Evolutionary conservation across 2,113 vertebrate species (phyloP).

Genomic region (Tonatia bakeri): DNA sequence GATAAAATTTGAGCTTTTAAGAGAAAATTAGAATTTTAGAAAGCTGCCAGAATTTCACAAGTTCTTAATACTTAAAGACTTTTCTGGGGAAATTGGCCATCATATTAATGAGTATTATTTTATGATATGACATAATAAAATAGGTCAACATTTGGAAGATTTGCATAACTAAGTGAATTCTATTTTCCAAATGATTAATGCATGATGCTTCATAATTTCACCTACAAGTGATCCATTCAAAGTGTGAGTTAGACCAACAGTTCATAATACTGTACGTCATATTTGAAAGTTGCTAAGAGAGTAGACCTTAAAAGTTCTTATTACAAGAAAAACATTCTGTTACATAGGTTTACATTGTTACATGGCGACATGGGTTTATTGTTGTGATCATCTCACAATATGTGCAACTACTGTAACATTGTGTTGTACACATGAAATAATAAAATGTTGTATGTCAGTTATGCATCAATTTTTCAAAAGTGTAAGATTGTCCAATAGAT

Average conservation of each 20-base stretch:
- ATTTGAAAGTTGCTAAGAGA: neutral
- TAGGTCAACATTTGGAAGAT: neutral
- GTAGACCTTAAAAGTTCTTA: neutral
- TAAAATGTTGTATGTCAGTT: neutral
- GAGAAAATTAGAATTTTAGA: neutral
- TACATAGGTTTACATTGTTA: no score
- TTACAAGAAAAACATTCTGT: neutral
- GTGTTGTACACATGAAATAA: neutral
- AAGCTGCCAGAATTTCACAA: neutral
- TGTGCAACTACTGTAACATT: neutral
- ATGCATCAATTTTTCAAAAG: neutral
- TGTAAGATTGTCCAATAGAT: neutral
- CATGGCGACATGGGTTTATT: neutral
- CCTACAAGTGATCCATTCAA: neutral
- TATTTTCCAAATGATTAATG: conserved; percentile 14
- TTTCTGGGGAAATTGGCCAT: neutral
- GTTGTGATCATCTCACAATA: neutral
- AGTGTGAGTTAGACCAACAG: neutral
- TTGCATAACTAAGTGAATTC: neutral
- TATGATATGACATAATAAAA: neutral
- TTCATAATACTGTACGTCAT: neutral
- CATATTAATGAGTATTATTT: neutral
- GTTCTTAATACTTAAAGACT: neutral
- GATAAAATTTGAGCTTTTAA: neutral
- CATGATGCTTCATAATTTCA: neutral